Conservation (phyloP, 2,797 vertebrate genomes). For the Gymnoscopelus microlampas region DNA sequence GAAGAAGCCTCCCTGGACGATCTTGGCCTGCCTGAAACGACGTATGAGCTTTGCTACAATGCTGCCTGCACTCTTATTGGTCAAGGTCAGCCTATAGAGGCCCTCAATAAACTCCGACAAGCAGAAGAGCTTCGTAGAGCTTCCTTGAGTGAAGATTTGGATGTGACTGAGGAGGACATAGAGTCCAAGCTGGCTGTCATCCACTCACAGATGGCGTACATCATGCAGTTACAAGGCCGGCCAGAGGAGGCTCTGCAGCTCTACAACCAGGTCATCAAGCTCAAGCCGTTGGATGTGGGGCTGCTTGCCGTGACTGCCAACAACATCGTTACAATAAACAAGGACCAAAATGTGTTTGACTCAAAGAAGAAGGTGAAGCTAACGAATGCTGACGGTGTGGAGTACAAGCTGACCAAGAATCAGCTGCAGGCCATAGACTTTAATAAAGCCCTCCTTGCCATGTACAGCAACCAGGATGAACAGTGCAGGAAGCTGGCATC, state of each 20-base stretch:
- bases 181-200: slow-evolving; percentile 95
- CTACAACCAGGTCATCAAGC: slow-evolving; percentile 99
- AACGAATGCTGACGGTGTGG: slow-evolving; percentile 94
- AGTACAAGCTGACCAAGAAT: slow-evolving; percentile 94
- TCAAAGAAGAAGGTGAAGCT: slow-evolving; percentile 99
- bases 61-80: slow-evolving; percentile 92
- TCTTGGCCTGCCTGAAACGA: slow-evolving; percentile 90
- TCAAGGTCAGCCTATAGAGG: slow-evolving; percentile 88
- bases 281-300: slow-evolving; percentile 85
- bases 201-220: slow-evolving; percentile 97
- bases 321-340: slow-evolving; percentile 98
- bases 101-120: slow-evolving; percentile 89
- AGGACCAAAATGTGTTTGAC: slow-evolving; percentile 99
- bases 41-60: slow-evolving; percentile 97
- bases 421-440: slow-evolving; percentile 96
- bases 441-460: slow-evolving; percentile 97
- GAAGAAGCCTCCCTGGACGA: slow-evolving; percentile 79
- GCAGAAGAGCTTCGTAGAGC: slow-evolving; percentile 94
- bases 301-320: slow-evolving; percentile 89
- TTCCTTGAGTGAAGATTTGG: slow-evolving; percentile 93
- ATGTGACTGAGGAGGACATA: slow-evolving; percentile 91
- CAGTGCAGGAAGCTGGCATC: slow-evolving; percentile 93
- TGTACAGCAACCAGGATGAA: slow-evolving; percentile 99
- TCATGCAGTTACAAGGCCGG: slow-evolving; percentile 92
- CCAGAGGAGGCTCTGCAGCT: slow-evolving; percentile 95